Evolutionary conservation across 2,888 invertebrate genomes (phyloP).

Genomic region (Drosophila cognata): DNA sequence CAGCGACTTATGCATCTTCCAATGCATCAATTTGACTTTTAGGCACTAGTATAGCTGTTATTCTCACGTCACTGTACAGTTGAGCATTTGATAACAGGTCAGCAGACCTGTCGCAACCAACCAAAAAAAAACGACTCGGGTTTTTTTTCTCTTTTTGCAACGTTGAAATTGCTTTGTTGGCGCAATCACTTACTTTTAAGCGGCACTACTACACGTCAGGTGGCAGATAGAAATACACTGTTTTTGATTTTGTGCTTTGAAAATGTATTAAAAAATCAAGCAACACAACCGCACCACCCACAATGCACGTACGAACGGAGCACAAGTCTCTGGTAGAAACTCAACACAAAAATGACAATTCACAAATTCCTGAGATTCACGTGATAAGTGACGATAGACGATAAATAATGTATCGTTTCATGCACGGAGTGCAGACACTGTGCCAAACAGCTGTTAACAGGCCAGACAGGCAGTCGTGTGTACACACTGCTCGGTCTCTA

Average conservation of each 20-base stretch:
- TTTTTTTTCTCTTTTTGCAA: constrained; percentile 38
- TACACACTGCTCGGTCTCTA: constrained; percentile 47
- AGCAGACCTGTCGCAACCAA: constrained; percentile 44
- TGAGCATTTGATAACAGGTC: constrained; percentile 58
- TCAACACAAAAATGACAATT: constrained; percentile 77
- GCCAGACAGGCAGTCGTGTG: constrained; percentile 23
- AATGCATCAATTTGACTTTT: constrained; percentile 9
- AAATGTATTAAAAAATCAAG: constrained; percentile 69
- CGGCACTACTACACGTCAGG: constrained; percentile 49
- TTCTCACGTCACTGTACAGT: constrained; percentile 4
- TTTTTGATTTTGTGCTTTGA: constrained; percentile 46
- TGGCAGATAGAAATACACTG: constrained; percentile 30
- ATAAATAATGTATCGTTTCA: constrained; percentile 37
- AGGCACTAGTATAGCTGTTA: constrained; percentile 18
- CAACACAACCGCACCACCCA: constrained; percentile 77
- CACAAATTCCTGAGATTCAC: constrained; percentile 67
- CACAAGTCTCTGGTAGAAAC: constrained; percentile 69
- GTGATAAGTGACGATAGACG: constrained; percentile 54
- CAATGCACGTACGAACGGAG: constrained; percentile 62
- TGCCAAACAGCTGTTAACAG: constrained; percentile 34
- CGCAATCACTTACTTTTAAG: constrained; percentile 52
- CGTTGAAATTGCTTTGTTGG: constrained; percentile 31
- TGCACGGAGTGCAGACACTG: constrained; percentile 30
- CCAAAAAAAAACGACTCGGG: constrained; percentile 17
- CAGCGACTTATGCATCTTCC: constrained; percentile 25